phyloP scores from a whole-genome alignment of 2,888 invertebrate species.

The Chaetogeoica ovagalla region DNA sequence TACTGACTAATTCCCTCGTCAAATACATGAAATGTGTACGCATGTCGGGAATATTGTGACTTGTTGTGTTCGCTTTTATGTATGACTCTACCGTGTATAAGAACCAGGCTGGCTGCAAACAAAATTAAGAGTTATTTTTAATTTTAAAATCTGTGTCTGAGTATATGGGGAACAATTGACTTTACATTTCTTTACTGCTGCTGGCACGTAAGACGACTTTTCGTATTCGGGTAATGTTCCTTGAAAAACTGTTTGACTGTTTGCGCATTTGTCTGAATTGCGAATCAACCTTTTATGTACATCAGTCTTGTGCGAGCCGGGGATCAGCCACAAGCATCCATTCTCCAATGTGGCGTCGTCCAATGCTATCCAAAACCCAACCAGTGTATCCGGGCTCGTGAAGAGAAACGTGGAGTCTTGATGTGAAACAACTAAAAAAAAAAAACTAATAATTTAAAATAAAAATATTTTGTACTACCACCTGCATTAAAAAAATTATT shows the following conservation, averaged over 20 bases:
- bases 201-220: conserved; percentile 73
- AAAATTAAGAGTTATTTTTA: not conserved
- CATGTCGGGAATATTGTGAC: conserved; percentile 81
- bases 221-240: conserved; percentile 72
- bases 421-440: conserved; percentile 69
- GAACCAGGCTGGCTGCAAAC: conserved; percentile 74
- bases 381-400: conserved; percentile 71
- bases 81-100: conserved; percentile 90
- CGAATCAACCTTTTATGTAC: conserved; percentile 73
- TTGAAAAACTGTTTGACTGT: conserved; percentile 70
- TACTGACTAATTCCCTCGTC: conserved; percentile 77
- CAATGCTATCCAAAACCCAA: conserved; percentile 95
- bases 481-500: too few relatives aligned
- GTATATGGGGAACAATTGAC: not conserved
- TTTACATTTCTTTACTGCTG: conserved; percentile 82
- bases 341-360: conserved; percentile 92
- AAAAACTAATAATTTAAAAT: too few relatives aligned
- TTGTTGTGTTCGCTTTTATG: conserved; percentile 88
- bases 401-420: conserved; percentile 88
- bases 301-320: conserved; percentile 86
- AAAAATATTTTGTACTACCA: too few relatives aligned
- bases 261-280: conserved; percentile 66
- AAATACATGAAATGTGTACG: conserved; percentile 92
- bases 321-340: conserved; percentile 91
- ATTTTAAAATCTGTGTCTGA: not conserved